Percentiles rank a stretch among this genome's conserved stretches.
phyloP scores from a whole-genome alignment of 2,113 vertebrate genomes.

The Corydoras maculifer region DNA sequence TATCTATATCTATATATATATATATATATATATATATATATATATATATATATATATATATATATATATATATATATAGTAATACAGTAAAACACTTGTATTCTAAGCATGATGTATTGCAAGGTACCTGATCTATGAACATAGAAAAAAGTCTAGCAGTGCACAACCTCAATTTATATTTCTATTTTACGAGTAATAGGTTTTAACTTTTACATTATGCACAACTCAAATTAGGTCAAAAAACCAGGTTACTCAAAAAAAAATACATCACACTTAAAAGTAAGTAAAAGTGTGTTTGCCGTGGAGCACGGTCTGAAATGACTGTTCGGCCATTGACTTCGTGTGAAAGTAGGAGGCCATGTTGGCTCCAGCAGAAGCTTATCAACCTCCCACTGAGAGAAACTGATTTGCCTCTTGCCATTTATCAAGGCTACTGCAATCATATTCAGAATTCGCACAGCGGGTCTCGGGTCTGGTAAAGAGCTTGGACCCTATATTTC shows the following conservation, averaged over 20 bases:
- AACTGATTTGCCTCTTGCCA: constrained; percentile 43
- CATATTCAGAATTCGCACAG: constrained; percentile 38
- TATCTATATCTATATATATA: too few relatives aligned
- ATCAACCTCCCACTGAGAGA: constrained; percentile 37
- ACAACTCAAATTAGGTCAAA: constrained; percentile 3
- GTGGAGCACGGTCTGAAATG: constrained; percentile 15
- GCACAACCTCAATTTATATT: not conserved
- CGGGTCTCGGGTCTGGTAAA: constrained; percentile 25
- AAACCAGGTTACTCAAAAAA: constrained; percentile 16
- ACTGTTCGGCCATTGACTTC: constrained; percentile 17
- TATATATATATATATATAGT: too few relatives aligned
- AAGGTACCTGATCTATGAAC: too few relatives aligned
- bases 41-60: too few relatives aligned
- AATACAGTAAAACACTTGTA: too few relatives aligned
- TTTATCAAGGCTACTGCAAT: constrained; percentile 39
- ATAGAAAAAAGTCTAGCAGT: not conserved
- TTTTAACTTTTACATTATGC: constrained; percentile 11
- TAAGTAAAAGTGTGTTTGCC: constrained; percentile 13
- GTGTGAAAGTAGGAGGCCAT: constrained; percentile 23
- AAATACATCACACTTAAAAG: constrained; percentile 18
- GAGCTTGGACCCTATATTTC: constrained; percentile 4
- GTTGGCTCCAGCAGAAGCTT: constrained; percentile 25
- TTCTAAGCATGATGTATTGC: too few relatives aligned
- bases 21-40: too few relatives aligned
- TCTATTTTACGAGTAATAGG: constrained; percentile 2